Percentiles rank a stretch among this genome's conserved stretches.
Conservation (phyloP, 2,888 invertebrate genomes). For the Clusia tigrina region DNA sequence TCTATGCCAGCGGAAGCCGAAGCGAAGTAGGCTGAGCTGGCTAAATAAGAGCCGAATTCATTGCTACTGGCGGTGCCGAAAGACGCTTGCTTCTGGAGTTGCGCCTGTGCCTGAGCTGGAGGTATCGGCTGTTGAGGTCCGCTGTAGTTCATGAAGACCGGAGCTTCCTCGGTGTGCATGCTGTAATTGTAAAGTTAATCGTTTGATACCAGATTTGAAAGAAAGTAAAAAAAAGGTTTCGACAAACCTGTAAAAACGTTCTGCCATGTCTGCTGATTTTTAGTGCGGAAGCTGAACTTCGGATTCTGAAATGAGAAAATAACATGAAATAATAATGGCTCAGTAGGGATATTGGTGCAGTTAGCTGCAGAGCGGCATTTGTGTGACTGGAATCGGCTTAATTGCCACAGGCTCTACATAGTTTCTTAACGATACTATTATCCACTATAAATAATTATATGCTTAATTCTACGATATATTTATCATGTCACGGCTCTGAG, state of each 20-base stretch:
- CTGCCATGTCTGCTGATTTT: slow-evolving; percentile 43
- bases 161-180: slow-evolving; percentile 42
- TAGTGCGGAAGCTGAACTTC: too few species aligned
- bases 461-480: too few species aligned
- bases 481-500: too few species aligned
- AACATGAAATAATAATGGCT: too few species aligned
- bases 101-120: slow-evolving; percentile 25
- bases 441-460: too few species aligned
- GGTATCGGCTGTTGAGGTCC: slow-evolving; percentile 26
- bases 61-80: background rate
- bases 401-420: too few species aligned
- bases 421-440: too few species aligned
- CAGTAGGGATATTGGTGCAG: too few species aligned
- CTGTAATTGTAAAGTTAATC: slow-evolving; percentile 29
- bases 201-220: slow-evolving; percentile 1
- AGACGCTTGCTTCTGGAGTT: slow-evolving; percentile 20
- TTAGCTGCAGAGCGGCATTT: too few species aligned
- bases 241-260: slow-evolving; percentile 48
- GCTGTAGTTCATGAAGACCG: slow-evolving; percentile 37
- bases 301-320: too few species aligned
- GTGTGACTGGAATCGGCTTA: too few species aligned
- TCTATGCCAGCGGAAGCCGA: slow-evolving; percentile 26
- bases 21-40: background rate
- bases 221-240: slow-evolving; percentile 12
- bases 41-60: background rate